Evolutionary conservation across 2,797 vertebrate genomes (phyloP).

Genomic region (Mormyrus hasselquistii): DNA sequence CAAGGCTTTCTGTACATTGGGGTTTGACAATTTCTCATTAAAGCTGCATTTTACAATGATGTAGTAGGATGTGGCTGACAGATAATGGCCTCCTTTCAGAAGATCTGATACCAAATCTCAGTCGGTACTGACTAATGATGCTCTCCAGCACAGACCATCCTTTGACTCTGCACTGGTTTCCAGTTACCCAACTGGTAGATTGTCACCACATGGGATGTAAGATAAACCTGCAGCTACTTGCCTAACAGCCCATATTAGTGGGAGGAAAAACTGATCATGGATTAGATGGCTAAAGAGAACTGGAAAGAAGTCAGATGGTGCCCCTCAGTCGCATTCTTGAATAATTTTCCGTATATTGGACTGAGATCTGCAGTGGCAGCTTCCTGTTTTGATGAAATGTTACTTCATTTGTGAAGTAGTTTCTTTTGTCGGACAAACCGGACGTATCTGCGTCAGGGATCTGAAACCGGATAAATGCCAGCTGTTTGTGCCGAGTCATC

Average conservation of each 20-base stretch:
- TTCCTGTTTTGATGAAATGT: neutral
- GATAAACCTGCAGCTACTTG: neutral
- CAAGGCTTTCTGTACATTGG: neutral
- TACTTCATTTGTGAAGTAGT: neutral
- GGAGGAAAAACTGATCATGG: neutral
- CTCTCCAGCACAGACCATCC: neutral
- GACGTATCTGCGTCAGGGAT: neutral
- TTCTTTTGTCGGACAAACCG: neutral
- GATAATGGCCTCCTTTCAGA: neutral
- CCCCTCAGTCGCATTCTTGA: neutral
- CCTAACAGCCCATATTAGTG: neutral
- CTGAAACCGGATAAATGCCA: neutral
- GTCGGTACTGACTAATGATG: neutral
- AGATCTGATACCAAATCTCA: neutral
- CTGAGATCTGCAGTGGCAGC: neutral
- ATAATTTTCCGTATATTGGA: neutral
- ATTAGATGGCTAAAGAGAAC: neutral
- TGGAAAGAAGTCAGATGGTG: neutral
- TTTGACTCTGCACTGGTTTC: slow-evolving; percentile 3
- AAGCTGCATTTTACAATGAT: neutral
- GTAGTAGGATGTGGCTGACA: neutral
- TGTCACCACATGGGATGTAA: neutral
- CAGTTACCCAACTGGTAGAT: neutral
- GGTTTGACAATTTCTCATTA: neutral
- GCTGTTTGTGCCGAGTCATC: neutral